Evolutionary conservation across 2,888 invertebrate species (phyloP).

Genomic region (Biston stratarius): DNA sequence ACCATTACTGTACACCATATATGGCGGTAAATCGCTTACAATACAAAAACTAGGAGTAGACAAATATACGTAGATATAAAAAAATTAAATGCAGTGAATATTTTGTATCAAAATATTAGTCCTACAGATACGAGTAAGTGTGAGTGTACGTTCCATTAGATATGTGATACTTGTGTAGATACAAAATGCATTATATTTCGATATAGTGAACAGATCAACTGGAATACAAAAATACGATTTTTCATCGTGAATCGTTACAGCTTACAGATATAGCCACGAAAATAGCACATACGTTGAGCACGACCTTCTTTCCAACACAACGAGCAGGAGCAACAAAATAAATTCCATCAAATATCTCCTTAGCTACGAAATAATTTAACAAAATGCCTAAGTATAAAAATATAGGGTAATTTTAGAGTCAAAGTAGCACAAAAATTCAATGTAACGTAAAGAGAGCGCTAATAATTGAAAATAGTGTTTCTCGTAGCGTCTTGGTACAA

Average conservation of each 20-base stretch:
- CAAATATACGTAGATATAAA: slow-evolving; percentile 79
- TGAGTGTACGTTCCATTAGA: slow-evolving; percentile 76
- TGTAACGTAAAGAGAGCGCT: slow-evolving; percentile 72
- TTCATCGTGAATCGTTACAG: slow-evolving; percentile 59
- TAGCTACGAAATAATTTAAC: slow-evolving; percentile 82
- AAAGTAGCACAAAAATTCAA: slow-evolving; percentile 62
- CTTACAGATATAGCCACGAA: slow-evolving; percentile 66
- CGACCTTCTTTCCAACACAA: slow-evolving; percentile 59
- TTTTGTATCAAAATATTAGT: slow-evolving; percentile 83
- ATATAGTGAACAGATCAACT: slow-evolving; percentile 65
- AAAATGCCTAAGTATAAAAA: slow-evolving; percentile 81
- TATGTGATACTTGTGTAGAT: slow-evolving; percentile 82
- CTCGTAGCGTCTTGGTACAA: slow-evolving; percentile 77
- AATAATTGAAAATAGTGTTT: slow-evolving; percentile 63
- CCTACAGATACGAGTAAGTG: slow-evolving; percentile 73
- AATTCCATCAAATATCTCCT: slow-evolving; percentile 64
- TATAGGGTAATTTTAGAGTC: slow-evolving; percentile 76
- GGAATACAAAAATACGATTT: slow-evolving; percentile 80
- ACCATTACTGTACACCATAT: slow-evolving; percentile 77
- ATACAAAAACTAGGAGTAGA: slow-evolving; percentile 73
- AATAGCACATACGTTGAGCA: slow-evolving; percentile 62
- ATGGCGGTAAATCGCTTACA: slow-evolving; percentile 75
- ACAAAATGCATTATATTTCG: slow-evolving; percentile 66
- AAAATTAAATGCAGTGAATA: slow-evolving; percentile 79
- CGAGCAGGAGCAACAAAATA: slow-evolving; percentile 52